Evolutionary conservation across 1,140 invertebrate genomes (phyloP).

Genomic region (Drosophila busckii): DNA sequence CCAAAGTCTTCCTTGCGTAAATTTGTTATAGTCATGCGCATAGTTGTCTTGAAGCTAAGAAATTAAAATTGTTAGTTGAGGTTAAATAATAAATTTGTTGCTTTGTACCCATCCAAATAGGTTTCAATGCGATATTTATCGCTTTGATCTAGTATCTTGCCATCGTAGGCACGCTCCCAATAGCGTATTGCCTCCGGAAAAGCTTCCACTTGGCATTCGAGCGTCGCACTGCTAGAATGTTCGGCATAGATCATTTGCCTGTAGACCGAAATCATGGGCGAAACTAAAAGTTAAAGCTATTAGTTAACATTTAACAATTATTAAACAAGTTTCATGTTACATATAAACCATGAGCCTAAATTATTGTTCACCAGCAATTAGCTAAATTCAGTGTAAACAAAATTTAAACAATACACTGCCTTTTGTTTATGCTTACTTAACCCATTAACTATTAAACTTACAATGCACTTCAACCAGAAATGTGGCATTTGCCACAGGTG

Average conservation of each 20-base stretch:
- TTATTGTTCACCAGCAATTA: too few species aligned
- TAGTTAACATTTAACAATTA: background rate
- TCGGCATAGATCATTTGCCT: slow-evolving; percentile 86
- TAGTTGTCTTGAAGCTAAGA: slow-evolving; percentile 78
- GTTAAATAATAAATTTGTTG: background rate
- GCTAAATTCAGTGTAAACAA: too few species aligned
- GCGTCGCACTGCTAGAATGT: slow-evolving; percentile 84
- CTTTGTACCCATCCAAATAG: slow-evolving; percentile 80
- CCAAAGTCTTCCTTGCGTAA: slow-evolving; percentile 84
- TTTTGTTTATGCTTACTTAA: too few species aligned
- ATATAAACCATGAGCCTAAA: too few species aligned
- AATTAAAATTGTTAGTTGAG: background rate
- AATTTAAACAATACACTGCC: too few species aligned
- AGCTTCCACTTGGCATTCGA: slow-evolving; percentile 92
- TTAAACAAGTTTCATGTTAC: too few species aligned
- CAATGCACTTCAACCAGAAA: slow-evolving; percentile 92
- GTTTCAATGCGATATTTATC: slow-evolving; percentile 85
- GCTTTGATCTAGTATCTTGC: slow-evolving; percentile 85
- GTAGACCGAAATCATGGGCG: slow-evolving; percentile 88
- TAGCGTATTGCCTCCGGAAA: slow-evolving; percentile 91
- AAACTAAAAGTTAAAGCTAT: slow-evolving; percentile 81
- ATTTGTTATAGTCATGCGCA: slow-evolving; percentile 87
- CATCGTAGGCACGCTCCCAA: slow-evolving; percentile 89
- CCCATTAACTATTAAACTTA: too few species aligned
- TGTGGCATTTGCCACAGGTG: slow-evolving; percentile 88